Conservation (phyloP, 2,888 invertebrate genomes). For the Trichopria drosophilae region DNA sequence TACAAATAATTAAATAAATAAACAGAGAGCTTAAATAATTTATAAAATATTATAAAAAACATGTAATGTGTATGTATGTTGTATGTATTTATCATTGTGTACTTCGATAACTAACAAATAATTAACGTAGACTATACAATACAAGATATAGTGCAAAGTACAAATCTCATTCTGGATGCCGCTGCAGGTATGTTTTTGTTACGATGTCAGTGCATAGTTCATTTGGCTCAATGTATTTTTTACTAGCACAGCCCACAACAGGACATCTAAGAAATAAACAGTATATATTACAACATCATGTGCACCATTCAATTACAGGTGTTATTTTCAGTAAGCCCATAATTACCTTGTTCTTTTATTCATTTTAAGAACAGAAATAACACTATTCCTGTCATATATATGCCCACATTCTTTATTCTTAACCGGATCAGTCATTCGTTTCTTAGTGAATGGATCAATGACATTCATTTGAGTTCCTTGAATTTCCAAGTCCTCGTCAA, state of each 20-base stretch:
- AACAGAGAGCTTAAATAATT: too few relatives aligned
- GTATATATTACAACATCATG: background rate
- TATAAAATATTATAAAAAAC: too few relatives aligned
- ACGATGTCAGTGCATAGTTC: constrained; percentile 44
- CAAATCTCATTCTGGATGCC: constrained; percentile 36
- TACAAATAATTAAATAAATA: too few relatives aligned
- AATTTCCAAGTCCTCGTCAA: constrained; percentile 45
- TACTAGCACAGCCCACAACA: constrained; percentile 48
- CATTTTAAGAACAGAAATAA: constrained; percentile 40
- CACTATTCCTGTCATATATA: constrained; percentile 47
- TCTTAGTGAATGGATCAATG: constrained; percentile 54
- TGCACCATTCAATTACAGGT: background rate
- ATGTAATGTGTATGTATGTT: too few relatives aligned
- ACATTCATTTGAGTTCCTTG: constrained; percentile 42
- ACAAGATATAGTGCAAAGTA: too few relatives aligned
- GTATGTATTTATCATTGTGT: too few relatives aligned
- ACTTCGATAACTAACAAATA: too few relatives aligned
- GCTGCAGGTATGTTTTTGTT: constrained; percentile 44
- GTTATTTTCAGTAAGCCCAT: background rate
- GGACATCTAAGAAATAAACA: constrained; percentile 46
- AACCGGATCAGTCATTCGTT: constrained; percentile 50
- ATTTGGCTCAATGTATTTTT: constrained; percentile 36
- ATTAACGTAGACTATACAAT: too few relatives aligned
- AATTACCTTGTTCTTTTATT: constrained; percentile 47
- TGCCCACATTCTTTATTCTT: constrained; percentile 51